Conservation (phyloP, 2,113 vertebrate species). For the Engystomops pustulosus region DNA sequence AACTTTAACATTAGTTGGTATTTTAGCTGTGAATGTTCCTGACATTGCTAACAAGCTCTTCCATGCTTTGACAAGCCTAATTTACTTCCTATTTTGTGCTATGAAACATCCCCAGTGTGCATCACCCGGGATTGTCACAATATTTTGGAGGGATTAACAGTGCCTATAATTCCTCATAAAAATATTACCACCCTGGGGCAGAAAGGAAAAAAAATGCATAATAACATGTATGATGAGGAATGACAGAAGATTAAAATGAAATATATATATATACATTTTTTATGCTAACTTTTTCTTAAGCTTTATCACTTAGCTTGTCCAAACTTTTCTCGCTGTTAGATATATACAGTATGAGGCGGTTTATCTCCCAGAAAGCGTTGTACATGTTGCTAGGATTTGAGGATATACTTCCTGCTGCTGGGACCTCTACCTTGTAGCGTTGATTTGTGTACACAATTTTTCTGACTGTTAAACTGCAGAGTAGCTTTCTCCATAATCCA, state of each 20-base stretch:
- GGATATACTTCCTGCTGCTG: constrained; percentile 18
- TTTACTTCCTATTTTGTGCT: constrained; percentile 54
- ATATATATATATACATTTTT: background rate
- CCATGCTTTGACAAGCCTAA: constrained; percentile 44
- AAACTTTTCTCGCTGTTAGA: background rate
- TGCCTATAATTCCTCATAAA: constrained; percentile 44
- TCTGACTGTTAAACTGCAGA: constrained; percentile 24
- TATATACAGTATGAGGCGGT: background rate
- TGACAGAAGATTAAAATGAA: constrained; percentile 27
- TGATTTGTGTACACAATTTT: constrained; percentile 47
- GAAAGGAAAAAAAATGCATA: constrained; percentile 20
- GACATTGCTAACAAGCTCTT: constrained; percentile 41
- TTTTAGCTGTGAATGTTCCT: constrained; percentile 36
- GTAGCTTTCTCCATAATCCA: constrained; percentile 49
- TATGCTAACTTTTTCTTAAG: constrained; percentile 1
- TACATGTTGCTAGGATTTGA: constrained; percentile 27
- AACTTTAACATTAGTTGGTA: constrained; percentile 56
- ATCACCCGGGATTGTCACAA: constrained; percentile 43
- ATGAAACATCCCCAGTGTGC: constrained; percentile 37
- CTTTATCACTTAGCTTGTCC: background rate
- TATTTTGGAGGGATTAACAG: constrained; percentile 45
- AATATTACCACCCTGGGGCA: constrained; percentile 34
- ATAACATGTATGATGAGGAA: constrained; percentile 7
- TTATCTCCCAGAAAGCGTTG: background rate
- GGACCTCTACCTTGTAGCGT: background rate